Conservation (phyloP, 2,888 invertebrate species). For the Lycaena phlaeas region DNA sequence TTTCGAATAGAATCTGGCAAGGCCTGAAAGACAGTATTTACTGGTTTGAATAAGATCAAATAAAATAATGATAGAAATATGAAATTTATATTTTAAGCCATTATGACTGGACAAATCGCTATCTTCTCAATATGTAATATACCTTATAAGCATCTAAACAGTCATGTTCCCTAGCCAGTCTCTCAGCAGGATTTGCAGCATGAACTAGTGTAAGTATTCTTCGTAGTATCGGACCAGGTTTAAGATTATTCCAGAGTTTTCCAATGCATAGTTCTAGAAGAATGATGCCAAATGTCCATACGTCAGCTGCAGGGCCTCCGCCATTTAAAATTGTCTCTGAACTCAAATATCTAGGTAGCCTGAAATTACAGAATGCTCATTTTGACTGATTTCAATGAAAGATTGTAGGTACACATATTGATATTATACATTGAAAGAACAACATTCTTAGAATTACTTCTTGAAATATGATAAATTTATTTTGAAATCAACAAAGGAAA, state of each 20-base stretch:
- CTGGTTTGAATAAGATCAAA: no score
- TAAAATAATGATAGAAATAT: no score
- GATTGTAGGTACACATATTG: no score
- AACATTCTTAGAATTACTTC: no score
- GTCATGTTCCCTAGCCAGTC: slow-evolving; percentile 86
- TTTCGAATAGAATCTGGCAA: slow-evolving; percentile 73
- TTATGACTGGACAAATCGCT: no score
- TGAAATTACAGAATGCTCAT: slow-evolving; percentile 37
- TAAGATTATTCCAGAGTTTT: slow-evolving; percentile 81
- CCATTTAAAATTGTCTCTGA: slow-evolving; percentile 85
- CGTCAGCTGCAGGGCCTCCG: slow-evolving; percentile 85
- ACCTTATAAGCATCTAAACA: slow-evolving; percentile 78
- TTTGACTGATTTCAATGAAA: no score
- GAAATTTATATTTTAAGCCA: no score
- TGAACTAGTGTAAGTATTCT: slow-evolving; percentile 83
- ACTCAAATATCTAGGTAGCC: slow-evolving; percentile 84
- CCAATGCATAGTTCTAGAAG: slow-evolving; percentile 84
- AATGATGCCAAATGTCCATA: slow-evolving; percentile 96
- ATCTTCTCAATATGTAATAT: no score
- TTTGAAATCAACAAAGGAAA: no score
- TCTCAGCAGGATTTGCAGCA: slow-evolving; percentile 65
- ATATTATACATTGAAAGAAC: no score
- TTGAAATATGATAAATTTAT: no score
- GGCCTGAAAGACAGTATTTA: slow-evolving; percentile 47
- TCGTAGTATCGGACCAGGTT: slow-evolving; percentile 81